A percentile compares a stretch with the other conserved stretches of the same genome.
Conservation (phyloP, 1,140 invertebrate species). For the Anagrus nilaparvatae region DNA sequence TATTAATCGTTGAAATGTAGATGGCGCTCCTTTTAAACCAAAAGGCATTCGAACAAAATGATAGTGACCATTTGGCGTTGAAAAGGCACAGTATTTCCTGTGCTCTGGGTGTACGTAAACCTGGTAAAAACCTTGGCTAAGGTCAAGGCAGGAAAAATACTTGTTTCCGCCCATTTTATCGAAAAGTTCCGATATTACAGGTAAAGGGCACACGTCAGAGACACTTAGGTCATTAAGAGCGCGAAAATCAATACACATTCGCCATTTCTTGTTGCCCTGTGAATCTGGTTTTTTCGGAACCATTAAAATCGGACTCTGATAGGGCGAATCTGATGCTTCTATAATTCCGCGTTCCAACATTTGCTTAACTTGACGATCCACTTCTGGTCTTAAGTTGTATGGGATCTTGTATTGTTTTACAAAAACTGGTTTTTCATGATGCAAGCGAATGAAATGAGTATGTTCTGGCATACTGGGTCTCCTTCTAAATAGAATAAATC, state of each 20-base stretch:
- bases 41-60: no score
- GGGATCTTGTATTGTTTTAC: constrained; percentile 19
- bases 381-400: constrained; percentile 11
- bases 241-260: constrained; percentile 26
- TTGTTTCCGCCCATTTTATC: no score
- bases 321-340: constrained; percentile 6
- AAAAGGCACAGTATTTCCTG: no score
- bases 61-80: no score
- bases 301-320: constrained; percentile 17
- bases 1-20: no score
- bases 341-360: constrained; percentile 12
- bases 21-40: no score
- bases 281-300: constrained; percentile 16
- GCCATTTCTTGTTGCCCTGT: constrained; percentile 12
- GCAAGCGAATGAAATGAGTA: constrained; percentile 14
- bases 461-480: constrained; percentile 5
- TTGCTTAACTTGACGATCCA: constrained; percentile 8
- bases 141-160: no score
- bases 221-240: constrained; percentile 23
- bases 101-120: no score
- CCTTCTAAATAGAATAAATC: constrained; percentile 1
- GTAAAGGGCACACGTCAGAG: constrained; percentile 28
- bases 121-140: no score
- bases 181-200: no score
- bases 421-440: constrained; percentile 15